Base-by-base conservation (phyloP, 2,797 vertebrate species). In the Tangara arthus region DNA sequence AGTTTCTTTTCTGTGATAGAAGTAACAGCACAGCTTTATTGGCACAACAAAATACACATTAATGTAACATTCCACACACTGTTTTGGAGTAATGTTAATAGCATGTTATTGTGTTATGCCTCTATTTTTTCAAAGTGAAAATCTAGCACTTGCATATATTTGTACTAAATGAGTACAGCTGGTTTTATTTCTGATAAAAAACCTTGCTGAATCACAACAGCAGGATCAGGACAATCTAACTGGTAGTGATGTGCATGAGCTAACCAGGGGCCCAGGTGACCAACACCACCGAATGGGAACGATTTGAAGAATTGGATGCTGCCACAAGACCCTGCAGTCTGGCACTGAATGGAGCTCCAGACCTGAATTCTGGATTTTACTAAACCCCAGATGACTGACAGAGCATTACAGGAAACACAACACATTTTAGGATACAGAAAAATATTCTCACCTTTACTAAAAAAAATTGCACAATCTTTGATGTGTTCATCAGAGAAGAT, bases 1-100 rank as follows among this genome's bases (percentile, higher is more conserved):
- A 96, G 95, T 92, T 98, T 98, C 82, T 96, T 98, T 90, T 98
- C 99, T 99, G 97, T 56, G 75, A 95, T 50, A 97, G 69, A 97
- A 95, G 87, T 90, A 94, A 94, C 88, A 96, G 82, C 87, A 91
- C 70, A 91, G 88, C 77, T 97, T 96, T 96, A 89, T 90, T 94
- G 83, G 82, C 69, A 91, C 87, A 81, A 87, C 60, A 92, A 52
- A 52, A 89, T 72, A 93, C 73, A 84, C 41, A 76, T 72, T 76
- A 94, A 93, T 78, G 2, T 83, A 71, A 85, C 91, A 78, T 94
- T 71, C 78, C 53, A 90, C 88, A 66, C 11, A 2, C 52, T 49
- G 82, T 85, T 93, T 69, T 49, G 23, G n/a, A 70, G 77, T 73
- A 61, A 90, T 22, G 85, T 47, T 90, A 95, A 91, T 84, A 93